Percentiles rank a stretch among this genome's conserved stretches.
phyloP scores from a whole-genome alignment of 2,888 invertebrate genomes.

The Balanococcus diminutus region DNA sequence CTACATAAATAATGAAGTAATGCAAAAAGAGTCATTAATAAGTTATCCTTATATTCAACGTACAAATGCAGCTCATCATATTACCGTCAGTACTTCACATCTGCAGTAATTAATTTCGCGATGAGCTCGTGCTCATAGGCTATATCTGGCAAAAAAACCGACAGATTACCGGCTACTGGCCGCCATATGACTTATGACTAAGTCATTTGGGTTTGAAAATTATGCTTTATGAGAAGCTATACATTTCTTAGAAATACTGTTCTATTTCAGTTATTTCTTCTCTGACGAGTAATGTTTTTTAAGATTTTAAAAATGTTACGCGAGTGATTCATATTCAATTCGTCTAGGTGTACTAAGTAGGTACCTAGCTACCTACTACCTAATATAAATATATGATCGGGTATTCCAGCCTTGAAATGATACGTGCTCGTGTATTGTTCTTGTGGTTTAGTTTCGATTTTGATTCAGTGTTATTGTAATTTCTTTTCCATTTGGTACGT shows the following conservation, averaged over 20 bases:
- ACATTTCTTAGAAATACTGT: background rate
- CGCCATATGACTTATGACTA: background rate
- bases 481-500: background rate
- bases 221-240: slow-evolving; percentile 6
- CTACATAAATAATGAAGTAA: background rate
- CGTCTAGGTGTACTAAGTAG: too few species aligned
- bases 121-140: background rate
- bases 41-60: background rate
- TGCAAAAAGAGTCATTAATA: background rate
- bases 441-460: background rate
- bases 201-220: background rate
- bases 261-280: background rate
- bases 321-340: background rate
- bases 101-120: slow-evolving; percentile 19
- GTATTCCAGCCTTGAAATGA: background rate
- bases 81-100: background rate
- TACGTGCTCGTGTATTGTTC: background rate
- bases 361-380: too few species aligned
- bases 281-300: background rate
- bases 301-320: background rate
- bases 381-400: background rate
- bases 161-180: background rate
- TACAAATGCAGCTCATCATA: background rate
- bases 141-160: background rate
- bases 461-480: background rate